A percentile compares a stretch with the other conserved stretches of the same genome.
Evolutionary conservation across 92 coral and sea anemone genomes (phyloP).

Genomic region (Nematostella vectensis): DNA sequence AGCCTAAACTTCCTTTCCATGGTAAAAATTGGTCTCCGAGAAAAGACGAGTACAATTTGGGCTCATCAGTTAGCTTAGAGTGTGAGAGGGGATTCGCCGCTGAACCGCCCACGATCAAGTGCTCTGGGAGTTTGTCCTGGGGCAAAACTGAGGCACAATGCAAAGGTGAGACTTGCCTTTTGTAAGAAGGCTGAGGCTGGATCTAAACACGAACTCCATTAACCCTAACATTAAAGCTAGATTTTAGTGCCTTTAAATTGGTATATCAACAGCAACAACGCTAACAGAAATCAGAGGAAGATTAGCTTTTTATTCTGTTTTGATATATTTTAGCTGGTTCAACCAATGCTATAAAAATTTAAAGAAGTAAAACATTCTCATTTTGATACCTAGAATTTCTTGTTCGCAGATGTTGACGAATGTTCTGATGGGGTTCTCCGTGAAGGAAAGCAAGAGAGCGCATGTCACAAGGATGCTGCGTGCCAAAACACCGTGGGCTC

Average conservation of each 20-base stretch:
- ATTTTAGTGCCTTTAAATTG: no score
- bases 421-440: slow-evolving; percentile 17
- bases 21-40: slow-evolving; percentile 42
- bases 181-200: no score
- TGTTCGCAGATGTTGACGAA: slow-evolving; percentile 33
- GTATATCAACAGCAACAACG: no score
- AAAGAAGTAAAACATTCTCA: no score
- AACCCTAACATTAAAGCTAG: no score
- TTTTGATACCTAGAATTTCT: no score
- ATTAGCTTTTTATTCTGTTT: no score
- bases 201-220: no score
- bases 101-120: slow-evolving; percentile 22
- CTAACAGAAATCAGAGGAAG: no score
- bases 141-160: slow-evolving; percentile 34
- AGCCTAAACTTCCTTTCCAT: slow-evolving; percentile 15
- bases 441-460: neutral
- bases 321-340: no score
- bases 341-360: no score
- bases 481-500: slow-evolving; percentile 63
- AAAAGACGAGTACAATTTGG: slow-evolving; percentile 28
- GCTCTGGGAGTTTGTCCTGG: slow-evolving; percentile 39
- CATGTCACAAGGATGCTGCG: slow-evolving; percentile 44
- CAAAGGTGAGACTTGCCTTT: slow-evolving; percentile 57
- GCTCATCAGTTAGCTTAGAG: slow-evolving; percentile 28
- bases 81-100: slow-evolving; percentile 48